Base-by-base conservation (phyloP, 1,140 invertebrate species). In the Formica exsecta region DNA sequence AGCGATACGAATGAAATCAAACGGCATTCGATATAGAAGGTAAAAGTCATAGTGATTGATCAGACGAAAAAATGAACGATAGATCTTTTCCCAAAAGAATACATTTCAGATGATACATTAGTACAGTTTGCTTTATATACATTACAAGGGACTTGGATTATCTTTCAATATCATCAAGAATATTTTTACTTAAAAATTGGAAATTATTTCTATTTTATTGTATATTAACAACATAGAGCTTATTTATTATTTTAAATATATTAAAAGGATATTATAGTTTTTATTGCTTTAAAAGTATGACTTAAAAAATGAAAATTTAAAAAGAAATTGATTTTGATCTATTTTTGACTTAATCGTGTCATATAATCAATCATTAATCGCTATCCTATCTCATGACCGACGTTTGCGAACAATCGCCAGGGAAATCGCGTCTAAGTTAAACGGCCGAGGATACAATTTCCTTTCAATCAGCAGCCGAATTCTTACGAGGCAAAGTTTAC, bases 391-490 rank as follows among this genome's bases (percentile, higher is more conserved):
- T 32, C 9, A 0, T 16, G n/a, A 59, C 11, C 16, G 32, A 16
- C 8, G 61, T 29, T 89, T 84, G 38, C 86, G 79, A 77, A 77
- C 89, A 87, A 90, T 90, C 89, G 87, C 80, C 57, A 48, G 38
- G 77, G 62, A 61, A 51, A 75, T 80, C 59, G 51, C 41, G 65
- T n/a, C 57, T 29, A 59, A 65, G 75, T 57, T 83, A 74, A 64
- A 62, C 75, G 80, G 41, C 59, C 64, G 68, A 68, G 65, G 85
- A 90, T 91, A 86, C 85, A 89, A 92, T 92, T 92, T 89, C 68
- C 85, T 92, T 93, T 93, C 92, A 91, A 92, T 93, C 92, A 92
- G 79, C 84, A 81, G 61, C 74, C 86, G 83, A 87, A 89, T 80
- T 85, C 88, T 91, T 89, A 89, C 87, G 87, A 91, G 66, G 61